Percentiles rank a stretch among this genome's conserved stretches.
Evolutionary conservation across 2,113 vertebrate species (phyloP).

Genomic region (Xiphorhynchus elegans): DNA sequence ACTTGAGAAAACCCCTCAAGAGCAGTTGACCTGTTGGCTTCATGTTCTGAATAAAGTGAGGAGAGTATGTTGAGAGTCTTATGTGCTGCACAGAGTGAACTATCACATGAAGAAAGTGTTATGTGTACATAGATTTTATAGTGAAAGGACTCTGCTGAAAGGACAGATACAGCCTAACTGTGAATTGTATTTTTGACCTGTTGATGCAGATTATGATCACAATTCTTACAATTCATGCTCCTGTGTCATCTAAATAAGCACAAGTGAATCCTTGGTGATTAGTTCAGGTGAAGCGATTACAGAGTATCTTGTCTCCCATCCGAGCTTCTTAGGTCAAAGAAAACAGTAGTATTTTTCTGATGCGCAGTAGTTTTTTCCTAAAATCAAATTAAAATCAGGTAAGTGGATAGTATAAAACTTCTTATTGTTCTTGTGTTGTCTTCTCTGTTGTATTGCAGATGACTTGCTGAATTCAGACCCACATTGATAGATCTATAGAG

Average conservation of each 20-base stretch:
- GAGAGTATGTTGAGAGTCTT: neutral
- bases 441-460: constrained; percentile 11
- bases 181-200: neutral
- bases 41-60: neutral
- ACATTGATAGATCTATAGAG: neutral
- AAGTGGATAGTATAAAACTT: constrained; percentile 7
- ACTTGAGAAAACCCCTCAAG: neutral
- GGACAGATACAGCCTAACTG: neutral
- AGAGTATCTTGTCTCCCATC: neutral
- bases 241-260: neutral
- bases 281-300: neutral
- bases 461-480: neutral
- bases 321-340: neutral
- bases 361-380: neutral
- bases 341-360: neutral
- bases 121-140: rapidly evolving
- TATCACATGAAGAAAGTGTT: neutral
- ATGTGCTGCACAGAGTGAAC: neutral
- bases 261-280: neutral
- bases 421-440: constrained; percentile 4
- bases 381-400: constrained; percentile 24
- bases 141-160: neutral
- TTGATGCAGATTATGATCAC: neutral
- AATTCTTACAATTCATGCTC: neutral
- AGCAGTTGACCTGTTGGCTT: neutral